phyloP scores from a whole-genome alignment of 2,888 invertebrate genomes.

The Troides aeacus region DNA sequence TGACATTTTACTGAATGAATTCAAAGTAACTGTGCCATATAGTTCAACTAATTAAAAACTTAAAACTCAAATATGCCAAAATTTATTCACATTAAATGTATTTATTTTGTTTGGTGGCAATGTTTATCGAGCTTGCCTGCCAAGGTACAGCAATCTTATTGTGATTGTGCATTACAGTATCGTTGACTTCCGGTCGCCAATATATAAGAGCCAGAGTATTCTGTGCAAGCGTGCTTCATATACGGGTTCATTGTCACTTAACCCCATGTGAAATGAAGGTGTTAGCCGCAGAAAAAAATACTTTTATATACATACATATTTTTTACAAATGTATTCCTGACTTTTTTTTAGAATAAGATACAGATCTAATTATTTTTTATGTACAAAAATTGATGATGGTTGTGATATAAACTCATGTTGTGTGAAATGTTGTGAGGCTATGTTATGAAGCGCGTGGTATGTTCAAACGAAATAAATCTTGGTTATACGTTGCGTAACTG shows the following conservation, averaged over 20 bases:
- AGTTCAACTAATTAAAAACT: constrained; percentile 1
- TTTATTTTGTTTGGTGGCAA: background rate
- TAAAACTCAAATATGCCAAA: constrained; percentile 15
- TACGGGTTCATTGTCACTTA: too few relatives aligned
- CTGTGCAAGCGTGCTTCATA: too few relatives aligned
- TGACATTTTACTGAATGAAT: constrained; percentile 27
- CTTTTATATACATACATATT: constrained; percentile 3
- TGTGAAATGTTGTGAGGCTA: constrained; percentile 38
- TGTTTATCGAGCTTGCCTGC: too few relatives aligned
- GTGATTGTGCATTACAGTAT: too few relatives aligned
- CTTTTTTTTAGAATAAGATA: constrained; percentile 17
- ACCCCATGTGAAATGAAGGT: too few relatives aligned
- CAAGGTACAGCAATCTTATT: too few relatives aligned
- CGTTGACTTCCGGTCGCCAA: too few relatives aligned
- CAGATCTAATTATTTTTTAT: constrained; percentile 29
- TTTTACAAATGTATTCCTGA: constrained; percentile 22
- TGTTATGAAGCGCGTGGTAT: constrained; percentile 33
- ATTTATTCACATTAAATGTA: constrained; percentile 12
- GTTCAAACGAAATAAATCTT: constrained; percentile 24
- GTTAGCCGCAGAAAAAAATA: background rate
- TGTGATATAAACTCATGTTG: constrained; percentile 42
- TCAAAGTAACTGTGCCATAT: constrained; percentile 28
- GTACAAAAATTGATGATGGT: constrained; percentile 44
- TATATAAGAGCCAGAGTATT: too few relatives aligned
- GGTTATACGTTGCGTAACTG: constrained; percentile 28